phyloP scores from a whole-genome alignment of 2,113 vertebrate species.

The Solea solea region DNA sequence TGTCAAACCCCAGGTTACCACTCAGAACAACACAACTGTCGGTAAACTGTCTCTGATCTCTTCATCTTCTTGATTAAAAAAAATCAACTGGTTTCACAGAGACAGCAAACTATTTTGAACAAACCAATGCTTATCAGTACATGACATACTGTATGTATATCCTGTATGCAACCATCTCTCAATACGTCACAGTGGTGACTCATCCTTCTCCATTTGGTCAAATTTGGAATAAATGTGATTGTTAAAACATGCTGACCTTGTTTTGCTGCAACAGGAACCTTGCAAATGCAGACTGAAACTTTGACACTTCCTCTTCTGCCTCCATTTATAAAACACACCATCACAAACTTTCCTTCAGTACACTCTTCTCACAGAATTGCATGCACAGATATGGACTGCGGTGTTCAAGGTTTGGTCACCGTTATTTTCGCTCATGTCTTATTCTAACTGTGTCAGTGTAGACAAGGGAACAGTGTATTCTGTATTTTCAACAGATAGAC shows the following conservation, averaged over 20 bases:
- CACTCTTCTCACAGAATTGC: neutral
- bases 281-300: constrained; percentile 31
- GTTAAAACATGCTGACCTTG: neutral
- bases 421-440: neutral
- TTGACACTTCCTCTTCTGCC: constrained; percentile 66
- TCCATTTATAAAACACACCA: constrained; percentile 36
- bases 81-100: too few species aligned
- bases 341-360: neutral
- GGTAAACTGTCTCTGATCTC: too few species aligned
- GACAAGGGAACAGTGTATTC: neutral
- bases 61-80: too few species aligned
- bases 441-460: neutral
- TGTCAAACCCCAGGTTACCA: too few species aligned
- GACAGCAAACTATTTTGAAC: too few species aligned
- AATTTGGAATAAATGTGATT: neutral
- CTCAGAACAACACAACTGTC: too few species aligned
- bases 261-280: constrained; percentile 34
- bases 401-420: constrained; percentile 65
- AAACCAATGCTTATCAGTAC: neutral
- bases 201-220: neutral
- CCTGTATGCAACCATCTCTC: neutral
- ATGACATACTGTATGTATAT: neutral
- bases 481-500: neutral
- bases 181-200: neutral
- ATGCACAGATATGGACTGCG: constrained; percentile 59